These are phyloP conservation scores for Chelon auratus DNA, from an alignment of 2,797 vertebrate species.

Conservation along the genomic window DNA sequence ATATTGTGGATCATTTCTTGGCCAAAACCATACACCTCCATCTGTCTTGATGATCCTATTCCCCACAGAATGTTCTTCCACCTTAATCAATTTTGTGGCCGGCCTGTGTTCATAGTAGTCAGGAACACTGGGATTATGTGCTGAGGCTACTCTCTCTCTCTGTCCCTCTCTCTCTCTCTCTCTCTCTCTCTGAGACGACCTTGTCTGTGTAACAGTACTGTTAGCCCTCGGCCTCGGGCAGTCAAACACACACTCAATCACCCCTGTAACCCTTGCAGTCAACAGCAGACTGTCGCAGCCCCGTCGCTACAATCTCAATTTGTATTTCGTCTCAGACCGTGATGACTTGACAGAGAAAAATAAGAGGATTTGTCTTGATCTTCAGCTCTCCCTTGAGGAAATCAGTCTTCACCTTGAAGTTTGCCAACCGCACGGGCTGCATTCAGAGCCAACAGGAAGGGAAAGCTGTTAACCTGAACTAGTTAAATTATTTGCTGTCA, in stretches of 20 bases:
- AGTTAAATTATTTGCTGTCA: conserved; percentile 9
- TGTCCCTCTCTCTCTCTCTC: conserved; percentile 46
- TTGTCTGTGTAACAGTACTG: conserved; percentile 84
- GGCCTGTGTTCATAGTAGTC: conserved; percentile 71
- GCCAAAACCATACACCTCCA: conserved; percentile 63
- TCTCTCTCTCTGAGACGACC: conserved; percentile 74
- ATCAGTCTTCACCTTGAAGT: conserved; percentile 77
- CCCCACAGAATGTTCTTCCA: conserved; percentile 70
- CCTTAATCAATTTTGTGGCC: conserved; percentile 76
- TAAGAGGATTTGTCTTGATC: conserved; percentile 84
- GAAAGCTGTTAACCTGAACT: neutral
- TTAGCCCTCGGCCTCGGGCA: conserved; percentile 85
- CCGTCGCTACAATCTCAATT: conserved; percentile 83
- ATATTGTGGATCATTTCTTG: conserved; percentile 35
- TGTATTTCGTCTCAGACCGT: conserved; percentile 81
- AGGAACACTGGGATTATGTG: conserved; percentile 78
- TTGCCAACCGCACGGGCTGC: conserved; percentile 53
- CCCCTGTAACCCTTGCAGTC: conserved; percentile 82
- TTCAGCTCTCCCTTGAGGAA: conserved; percentile 73
- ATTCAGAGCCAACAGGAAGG: conserved; percentile 26
- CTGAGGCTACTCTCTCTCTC: conserved; percentile 67
- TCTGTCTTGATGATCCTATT: conserved; percentile 77
- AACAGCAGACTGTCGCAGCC: conserved; percentile 77
- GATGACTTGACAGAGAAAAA: conserved; percentile 86
- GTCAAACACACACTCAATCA: conserved; percentile 86